These are phyloP conservation scores for Heliornis fulica DNA, from an alignment of 2,113 vertebrate species.

Conservation along the genomic window DNA sequence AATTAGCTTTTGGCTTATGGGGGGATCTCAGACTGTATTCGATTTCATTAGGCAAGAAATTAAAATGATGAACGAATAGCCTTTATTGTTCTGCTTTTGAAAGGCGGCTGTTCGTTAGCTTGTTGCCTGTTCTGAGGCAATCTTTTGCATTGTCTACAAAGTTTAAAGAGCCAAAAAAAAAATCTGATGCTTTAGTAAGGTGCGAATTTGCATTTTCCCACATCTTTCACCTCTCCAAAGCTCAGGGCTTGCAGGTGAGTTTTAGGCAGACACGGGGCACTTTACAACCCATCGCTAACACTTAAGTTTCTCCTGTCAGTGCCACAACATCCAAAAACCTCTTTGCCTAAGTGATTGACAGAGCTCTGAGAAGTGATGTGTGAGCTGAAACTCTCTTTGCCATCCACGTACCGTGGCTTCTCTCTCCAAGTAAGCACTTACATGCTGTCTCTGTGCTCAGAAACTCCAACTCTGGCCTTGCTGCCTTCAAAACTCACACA, in stretches of 20 bases:
- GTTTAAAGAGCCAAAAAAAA: not conserved
- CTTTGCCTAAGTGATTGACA: not conserved
- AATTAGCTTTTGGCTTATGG: conserved; percentile 40
- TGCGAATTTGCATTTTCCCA: not conserved
- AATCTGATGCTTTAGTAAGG: not conserved
- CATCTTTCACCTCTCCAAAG: not conserved
- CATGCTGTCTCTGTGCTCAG: not conserved
- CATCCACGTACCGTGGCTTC: fast-evolving
- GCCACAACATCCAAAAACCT: not conserved
- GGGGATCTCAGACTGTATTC: conserved; percentile 26
- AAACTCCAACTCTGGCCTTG: not conserved
- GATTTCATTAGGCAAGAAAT: conserved; percentile 62
- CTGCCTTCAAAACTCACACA: not conserved
- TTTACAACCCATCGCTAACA: not conserved
- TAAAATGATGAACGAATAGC: conserved; percentile 5
- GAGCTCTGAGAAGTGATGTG: not conserved
- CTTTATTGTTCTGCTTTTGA: conserved; percentile 34
- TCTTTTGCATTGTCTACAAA: not conserved
- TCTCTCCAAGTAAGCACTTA: not conserved
- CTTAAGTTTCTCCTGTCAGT: not conserved
- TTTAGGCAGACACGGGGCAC: not conserved
- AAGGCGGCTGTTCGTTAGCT: not conserved
- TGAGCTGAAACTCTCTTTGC: not conserved
- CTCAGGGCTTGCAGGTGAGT: not conserved
- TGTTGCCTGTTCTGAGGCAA: not conserved